Evolutionary conservation across 2,797 vertebrate genomes (phyloP).

Genomic region (Pteropus rufus): DNA sequence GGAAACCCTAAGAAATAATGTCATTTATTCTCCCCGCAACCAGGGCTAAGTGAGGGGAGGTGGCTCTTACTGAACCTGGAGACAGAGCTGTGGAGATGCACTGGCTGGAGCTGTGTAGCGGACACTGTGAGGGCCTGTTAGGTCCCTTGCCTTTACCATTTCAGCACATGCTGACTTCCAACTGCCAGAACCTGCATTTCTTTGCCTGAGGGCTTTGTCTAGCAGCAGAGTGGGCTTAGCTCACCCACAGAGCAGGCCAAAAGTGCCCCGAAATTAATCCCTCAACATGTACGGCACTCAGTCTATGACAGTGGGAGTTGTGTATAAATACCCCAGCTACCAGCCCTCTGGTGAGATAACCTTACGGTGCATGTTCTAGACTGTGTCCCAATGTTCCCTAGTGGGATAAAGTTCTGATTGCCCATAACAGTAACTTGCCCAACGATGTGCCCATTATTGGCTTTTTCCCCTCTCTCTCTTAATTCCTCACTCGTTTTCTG

Average conservation of each 20-base stretch:
- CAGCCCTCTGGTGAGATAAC: neutral
- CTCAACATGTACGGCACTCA: neutral
- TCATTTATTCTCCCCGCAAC: neutral
- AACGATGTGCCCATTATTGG: fast-evolving
- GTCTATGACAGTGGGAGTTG: neutral
- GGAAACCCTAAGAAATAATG: neutral
- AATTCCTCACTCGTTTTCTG: neutral
- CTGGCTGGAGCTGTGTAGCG: neutral
- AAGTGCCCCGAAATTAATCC: neutral
- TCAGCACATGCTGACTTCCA: neutral
- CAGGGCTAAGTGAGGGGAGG: neutral
- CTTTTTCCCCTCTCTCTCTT: neutral
- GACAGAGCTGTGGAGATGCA: neutral
- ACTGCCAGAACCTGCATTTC: neutral
- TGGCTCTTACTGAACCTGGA: neutral
- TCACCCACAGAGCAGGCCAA: neutral
- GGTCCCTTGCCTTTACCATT: neutral
- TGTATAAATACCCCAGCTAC: neutral
- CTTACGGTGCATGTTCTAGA: neutral
- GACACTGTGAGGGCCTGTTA: neutral
- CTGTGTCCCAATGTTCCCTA: neutral
- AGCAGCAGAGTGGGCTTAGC: neutral
- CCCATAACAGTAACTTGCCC: neutral
- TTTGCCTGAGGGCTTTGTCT: conserved; percentile 47
- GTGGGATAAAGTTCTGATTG: neutral